These are phyloP conservation scores for Argyresthia albistria DNA, from an alignment of 2,888 invertebrate genomes.

Conservation along the genomic window DNA sequence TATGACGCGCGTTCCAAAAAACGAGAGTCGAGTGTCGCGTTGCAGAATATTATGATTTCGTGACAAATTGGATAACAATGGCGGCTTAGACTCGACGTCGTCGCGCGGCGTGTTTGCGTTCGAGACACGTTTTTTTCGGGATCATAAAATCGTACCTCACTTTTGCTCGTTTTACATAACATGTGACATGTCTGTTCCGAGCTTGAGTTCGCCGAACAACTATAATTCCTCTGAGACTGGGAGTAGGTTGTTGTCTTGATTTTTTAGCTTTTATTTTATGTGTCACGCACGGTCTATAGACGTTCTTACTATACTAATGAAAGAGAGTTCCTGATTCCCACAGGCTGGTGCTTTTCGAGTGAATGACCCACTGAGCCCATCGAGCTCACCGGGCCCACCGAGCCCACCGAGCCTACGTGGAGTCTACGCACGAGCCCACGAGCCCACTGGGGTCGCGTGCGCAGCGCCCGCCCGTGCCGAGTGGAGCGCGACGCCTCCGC, in stretches of 20 bases:
- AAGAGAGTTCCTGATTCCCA: not conserved
- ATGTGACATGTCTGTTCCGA: not conserved
- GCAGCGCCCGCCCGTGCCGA: not conserved
- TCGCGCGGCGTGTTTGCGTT: slow-evolving; percentile 7
- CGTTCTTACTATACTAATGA: not conserved
- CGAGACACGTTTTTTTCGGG: not conserved
- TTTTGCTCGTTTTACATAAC: not conserved
- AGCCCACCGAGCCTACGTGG: not conserved
- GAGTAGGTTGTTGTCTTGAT: too few species aligned
- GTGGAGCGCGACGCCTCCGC: not conserved
- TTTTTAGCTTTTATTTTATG: not conserved
- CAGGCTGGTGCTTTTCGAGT: too few species aligned
- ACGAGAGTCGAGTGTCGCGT: too few species aligned
- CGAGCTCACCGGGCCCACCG: too few species aligned
- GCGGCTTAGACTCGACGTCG: slow-evolving; percentile 22
- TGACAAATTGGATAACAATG: slow-evolving; percentile 37
- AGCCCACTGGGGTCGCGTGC: not conserved
- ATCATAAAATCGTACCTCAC: not conserved
- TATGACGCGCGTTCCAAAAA: slow-evolving; percentile 14
- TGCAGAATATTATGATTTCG: slow-evolving; percentile 21
- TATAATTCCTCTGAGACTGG: too few species aligned
- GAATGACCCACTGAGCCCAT: too few species aligned
- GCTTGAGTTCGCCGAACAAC: not conserved
- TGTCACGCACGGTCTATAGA: not conserved
- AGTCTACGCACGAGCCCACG: too few species aligned